These are phyloP conservation scores for Acrocephalus scirpaceus DNA, from an alignment of 2,797 vertebrate genomes.

Conservation along the genomic window DNA sequence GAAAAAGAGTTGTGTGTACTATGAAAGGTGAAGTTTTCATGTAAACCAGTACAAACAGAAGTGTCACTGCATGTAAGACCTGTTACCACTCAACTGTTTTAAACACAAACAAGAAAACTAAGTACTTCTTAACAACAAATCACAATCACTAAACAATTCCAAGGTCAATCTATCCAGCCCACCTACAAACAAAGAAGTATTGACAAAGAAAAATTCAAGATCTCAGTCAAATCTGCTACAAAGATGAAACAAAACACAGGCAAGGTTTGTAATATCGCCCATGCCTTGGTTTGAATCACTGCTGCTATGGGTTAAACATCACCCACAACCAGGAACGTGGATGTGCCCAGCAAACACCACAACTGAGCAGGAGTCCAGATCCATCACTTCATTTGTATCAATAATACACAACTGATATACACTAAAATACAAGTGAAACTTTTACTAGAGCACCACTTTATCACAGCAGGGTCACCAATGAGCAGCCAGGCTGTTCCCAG, in stretches of 20 bases:
- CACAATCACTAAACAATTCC: not conserved
- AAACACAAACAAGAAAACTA: not conserved
- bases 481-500: not conserved
- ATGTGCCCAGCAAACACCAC: not conserved
- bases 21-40: not conserved
- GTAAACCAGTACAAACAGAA: not conserved
- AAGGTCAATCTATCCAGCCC: not conserved
- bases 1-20: not conserved
- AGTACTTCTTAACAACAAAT: not conserved
- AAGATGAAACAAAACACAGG: not conserved
- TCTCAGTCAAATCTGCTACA: not conserved
- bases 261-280: not conserved
- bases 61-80: not conserved
- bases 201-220: not conserved
- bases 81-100: not conserved
- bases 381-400: not conserved
- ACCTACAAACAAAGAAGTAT: not conserved
- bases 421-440: not conserved
- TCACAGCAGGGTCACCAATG: not conserved
- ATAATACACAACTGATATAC: accelerated
- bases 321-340: not conserved
- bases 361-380: not conserved
- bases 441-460: not conserved
- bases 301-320: not conserved
- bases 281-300: not conserved